Evolutionary conservation across 2,797 vertebrate genomes (phyloP).

Genomic region (Gymnothorax reevesii): DNA sequence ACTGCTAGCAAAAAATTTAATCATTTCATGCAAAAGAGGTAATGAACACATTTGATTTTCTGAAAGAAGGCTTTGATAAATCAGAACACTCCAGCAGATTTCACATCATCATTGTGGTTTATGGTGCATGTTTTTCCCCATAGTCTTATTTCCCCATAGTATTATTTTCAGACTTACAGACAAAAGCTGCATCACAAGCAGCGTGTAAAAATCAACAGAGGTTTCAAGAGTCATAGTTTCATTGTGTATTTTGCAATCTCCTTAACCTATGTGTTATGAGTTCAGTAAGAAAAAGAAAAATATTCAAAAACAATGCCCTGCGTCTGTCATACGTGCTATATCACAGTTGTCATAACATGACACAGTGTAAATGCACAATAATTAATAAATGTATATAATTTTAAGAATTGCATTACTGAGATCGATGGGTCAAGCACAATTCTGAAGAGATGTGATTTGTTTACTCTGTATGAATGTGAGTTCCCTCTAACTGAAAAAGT

Average conservation of each 20-base stretch:
- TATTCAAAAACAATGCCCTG: neutral
- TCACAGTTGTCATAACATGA: neutral
- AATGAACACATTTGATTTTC: neutral
- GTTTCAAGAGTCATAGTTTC: neutral
- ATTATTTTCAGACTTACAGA: neutral
- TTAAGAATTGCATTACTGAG: neutral
- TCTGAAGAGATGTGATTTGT: too few species aligned
- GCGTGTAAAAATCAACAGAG: neutral
- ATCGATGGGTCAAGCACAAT: too few species aligned
- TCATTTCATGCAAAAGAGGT: neutral
- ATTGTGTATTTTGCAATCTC: neutral
- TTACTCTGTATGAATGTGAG: too few species aligned
- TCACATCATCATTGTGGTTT: neutral
- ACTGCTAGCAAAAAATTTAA: neutral
- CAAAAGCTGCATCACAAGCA: neutral
- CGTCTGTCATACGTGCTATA: neutral
- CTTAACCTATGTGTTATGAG: neutral
- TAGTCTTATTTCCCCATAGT: neutral
- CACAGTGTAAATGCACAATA: neutral
- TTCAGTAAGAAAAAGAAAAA: neutral
- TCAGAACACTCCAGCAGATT: neutral
- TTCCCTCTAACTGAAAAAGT: too few species aligned
- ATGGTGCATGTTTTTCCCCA: neutral
- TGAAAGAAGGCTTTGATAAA: neutral
- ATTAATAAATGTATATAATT: slow-evolving; percentile 1